Evolutionary conservation across 2,888 invertebrate species (phyloP).

Genomic region (Biston betularia): DNA sequence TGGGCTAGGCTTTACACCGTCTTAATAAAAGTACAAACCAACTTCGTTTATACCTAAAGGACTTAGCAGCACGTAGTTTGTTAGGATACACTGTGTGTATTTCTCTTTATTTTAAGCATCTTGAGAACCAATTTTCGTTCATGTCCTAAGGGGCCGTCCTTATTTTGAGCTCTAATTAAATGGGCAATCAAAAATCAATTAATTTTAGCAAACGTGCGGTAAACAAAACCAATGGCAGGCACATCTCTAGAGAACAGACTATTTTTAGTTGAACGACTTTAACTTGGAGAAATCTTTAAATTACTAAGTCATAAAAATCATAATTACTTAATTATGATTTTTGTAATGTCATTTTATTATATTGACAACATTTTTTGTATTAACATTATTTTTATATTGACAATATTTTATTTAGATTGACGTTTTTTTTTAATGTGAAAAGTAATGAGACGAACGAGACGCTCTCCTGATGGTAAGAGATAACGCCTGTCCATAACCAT

Average conservation of each 20-base stretch:
- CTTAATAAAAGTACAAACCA: no score
- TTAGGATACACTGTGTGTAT: neutral
- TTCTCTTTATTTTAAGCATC: conserved; percentile 6
- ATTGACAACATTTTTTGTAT: no score
- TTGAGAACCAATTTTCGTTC: conserved; percentile 21
- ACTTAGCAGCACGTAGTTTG: neutral
- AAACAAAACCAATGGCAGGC: conserved; percentile 36
- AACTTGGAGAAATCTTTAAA: neutral
- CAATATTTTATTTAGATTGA: no score
- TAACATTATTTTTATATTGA: no score
- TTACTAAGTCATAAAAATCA: no score
- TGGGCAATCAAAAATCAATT: conserved; percentile 57
- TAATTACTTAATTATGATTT: no score
- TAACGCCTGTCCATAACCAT: no score
- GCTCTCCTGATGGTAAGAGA: no score
- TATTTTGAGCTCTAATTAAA: conserved; percentile 45
- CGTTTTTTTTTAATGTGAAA: no score
- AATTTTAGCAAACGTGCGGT: conserved; percentile 45
- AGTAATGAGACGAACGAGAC: no score
- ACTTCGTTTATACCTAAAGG: neutral
- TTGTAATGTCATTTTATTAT: no score
- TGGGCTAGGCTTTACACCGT: no score
- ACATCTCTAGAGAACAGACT: neutral
- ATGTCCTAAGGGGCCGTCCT: conserved; percentile 12
- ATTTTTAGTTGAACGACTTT: neutral